phyloP scores from a whole-genome alignment of 2,113 vertebrate species.

The Cyprinodon tularosa region DNA sequence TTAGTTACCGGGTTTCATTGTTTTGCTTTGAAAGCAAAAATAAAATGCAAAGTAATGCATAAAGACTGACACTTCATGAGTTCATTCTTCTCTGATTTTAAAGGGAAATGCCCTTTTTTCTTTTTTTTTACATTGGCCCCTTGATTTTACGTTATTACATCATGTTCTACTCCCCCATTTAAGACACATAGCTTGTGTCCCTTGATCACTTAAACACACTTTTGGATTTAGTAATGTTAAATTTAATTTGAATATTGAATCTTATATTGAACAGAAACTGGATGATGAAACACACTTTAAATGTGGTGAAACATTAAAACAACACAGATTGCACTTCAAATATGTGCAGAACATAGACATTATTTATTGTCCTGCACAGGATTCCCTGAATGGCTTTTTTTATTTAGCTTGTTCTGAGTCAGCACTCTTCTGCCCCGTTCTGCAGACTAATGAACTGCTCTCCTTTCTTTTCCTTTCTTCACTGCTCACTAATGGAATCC shows the following conservation, averaged over 20 bases:
- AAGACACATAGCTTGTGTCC: not conserved
- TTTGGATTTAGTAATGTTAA: not conserved
- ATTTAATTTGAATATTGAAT: not conserved
- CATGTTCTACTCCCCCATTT: too few species aligned
- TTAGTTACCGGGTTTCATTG: not conserved
- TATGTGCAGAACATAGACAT: conserved; percentile 35
- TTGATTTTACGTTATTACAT: too few species aligned
- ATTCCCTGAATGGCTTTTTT: conserved; percentile 13
- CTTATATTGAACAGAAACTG: not conserved
- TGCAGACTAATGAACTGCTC: conserved; percentile 36
- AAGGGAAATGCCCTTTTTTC: not conserved
- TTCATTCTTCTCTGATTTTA: not conserved
- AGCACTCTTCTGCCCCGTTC: conserved; percentile 16
- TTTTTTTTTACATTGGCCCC: too few species aligned
- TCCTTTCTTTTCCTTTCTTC: conserved; percentile 3
- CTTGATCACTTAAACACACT: not conserved
- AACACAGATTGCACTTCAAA: conserved; percentile 13
- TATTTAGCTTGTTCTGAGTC: conserved; percentile 32
- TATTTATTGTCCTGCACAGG: conserved; percentile 35
- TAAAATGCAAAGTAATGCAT: not conserved
- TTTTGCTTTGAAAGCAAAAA: not conserved
- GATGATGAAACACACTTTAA: not conserved
- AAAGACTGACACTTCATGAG: not conserved
- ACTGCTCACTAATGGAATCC: conserved; percentile 41
- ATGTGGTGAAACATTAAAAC: conserved; percentile 27